Base-by-base conservation (phyloP, 2,113 vertebrate genomes). In the Sardina pilchardus region DNA sequence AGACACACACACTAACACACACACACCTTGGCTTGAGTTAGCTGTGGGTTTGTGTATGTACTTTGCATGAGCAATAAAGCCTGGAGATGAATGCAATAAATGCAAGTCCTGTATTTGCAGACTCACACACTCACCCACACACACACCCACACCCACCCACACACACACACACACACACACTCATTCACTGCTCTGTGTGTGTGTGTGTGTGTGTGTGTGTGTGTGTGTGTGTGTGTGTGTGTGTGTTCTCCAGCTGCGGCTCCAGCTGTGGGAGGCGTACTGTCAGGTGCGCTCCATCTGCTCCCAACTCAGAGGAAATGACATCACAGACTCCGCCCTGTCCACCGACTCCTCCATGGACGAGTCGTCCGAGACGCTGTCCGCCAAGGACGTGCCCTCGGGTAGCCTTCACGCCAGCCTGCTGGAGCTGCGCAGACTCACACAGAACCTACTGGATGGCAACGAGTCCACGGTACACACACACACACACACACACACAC, bases 311-410 rank as follows among this genome's bases (percentile, higher is more conserved):
- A 94, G 98, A n/a, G 98, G 98, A 12, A 99, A 96, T 0, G 98
- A 99, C 91, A 95, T 98, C 8, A 98, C 98, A 0, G 98, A 99
- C 92, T 99, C 98, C 0, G 98, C 98, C 0, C 96, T 99, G 87
- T 99, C 97, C 91, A 99, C 97, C 0, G 98, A 99, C 92, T 99
- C 97, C 87, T 99, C 98, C 9, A 99, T 99, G 98, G 98, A 99
- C 10, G 98, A 99, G 92, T 99, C 97, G 53, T 99, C 98, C 0
- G 98, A 99, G 94, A 98, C 97, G 45, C 97, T 97, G 0, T 99
- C 98, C 1, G 97, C 97, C 93, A 99, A 98, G 94, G 98, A 99
- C 0, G 95, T 99, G 84, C 97, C 98, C 0, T 97, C 96, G 0
- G 98, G 97, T 48, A 99, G 97, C 93, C 93, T 99, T 84, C 96